Base-by-base conservation (phyloP, 2,888 invertebrate species). In the Fabriciana adippe region DNA sequence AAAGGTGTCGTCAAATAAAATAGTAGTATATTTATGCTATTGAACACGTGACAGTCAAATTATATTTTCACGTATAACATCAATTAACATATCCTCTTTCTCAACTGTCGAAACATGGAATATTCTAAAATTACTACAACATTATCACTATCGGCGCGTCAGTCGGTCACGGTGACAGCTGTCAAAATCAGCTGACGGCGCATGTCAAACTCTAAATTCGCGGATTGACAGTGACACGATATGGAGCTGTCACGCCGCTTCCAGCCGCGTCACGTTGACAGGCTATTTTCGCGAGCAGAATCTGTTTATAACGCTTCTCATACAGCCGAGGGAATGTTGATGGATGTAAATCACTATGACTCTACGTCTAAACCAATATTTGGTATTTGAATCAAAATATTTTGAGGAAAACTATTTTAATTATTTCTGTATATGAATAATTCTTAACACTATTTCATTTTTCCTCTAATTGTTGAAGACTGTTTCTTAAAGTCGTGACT, bases 161-260 rank as follows among this genome's bases (percentile, higher is more conserved):
- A 82, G 79, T 74, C 77, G 72, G 75, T 75, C 85, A 82, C 74
- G 75, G 74, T 81, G 85, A 84, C 85, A 84, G 79, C 70, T 75
- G 85, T 88, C 89, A 86, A 80, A 84, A 79, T 86, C 85, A 84
- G 81, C 79, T 85, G 87, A 86, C 84, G 78, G 78, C 79, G 76
- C 78, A 77, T 76, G 85, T 85, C 86, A 86, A 80, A 81, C 79
- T 85, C 87, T 85, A 85, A 85, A 87, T 86, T 85, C 84, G 86
- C 74, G 79, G 78, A 88, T 85, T 87, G 89, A 89, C 90, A 84
- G 77, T 83, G 87, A 87, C 80, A 79, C 81, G 88, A 88, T 88
- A 87, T 78, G 83, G 80, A 75, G 77, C 79, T 81, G 84, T 83
- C 84, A 53, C 71, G 68, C 69, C 70, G 73, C 69, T 74, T 73